Evolutionary conservation across 2,797 vertebrate species (phyloP).

Genomic region (Artibeus lituratus): DNA sequence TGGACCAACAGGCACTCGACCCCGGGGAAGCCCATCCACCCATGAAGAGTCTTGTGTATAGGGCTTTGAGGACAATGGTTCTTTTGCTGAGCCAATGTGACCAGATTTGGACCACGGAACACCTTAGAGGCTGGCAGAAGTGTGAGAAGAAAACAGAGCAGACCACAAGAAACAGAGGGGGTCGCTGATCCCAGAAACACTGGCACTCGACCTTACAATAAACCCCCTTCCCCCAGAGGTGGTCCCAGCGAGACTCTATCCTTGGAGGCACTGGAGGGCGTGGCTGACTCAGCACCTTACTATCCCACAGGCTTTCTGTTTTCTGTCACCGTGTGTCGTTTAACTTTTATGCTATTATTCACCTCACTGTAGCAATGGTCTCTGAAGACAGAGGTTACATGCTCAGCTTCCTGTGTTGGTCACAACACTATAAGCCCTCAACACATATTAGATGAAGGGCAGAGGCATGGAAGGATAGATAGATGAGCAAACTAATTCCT

Average conservation of each 20-base stretch:
- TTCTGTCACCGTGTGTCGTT: neutral
- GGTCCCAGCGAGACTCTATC: neutral
- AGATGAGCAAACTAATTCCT: neutral
- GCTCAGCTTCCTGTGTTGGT: neutral
- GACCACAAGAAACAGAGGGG: neutral
- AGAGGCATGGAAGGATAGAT: fast-evolving
- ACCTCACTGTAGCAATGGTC: neutral
- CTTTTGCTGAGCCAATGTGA: neutral
- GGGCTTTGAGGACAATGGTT: neutral
- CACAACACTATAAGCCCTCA: neutral
- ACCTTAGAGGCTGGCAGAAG: neutral
- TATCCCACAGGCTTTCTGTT: neutral
- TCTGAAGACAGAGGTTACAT: neutral
- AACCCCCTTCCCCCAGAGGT: neutral
- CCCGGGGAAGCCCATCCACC: neutral
- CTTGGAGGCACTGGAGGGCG: neutral
- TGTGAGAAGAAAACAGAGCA: neutral
- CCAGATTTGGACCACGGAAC: neutral
- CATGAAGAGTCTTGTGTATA: neutral
- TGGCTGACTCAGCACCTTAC: neutral
- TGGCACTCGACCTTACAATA: fast-evolving
- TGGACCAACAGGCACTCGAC: neutral
- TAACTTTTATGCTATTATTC: neutral
- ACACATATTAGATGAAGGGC: neutral
- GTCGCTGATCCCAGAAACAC: neutral